Conservation (phyloP, 2,113 vertebrate species). For the Dasypus novemcinctus region DNA sequence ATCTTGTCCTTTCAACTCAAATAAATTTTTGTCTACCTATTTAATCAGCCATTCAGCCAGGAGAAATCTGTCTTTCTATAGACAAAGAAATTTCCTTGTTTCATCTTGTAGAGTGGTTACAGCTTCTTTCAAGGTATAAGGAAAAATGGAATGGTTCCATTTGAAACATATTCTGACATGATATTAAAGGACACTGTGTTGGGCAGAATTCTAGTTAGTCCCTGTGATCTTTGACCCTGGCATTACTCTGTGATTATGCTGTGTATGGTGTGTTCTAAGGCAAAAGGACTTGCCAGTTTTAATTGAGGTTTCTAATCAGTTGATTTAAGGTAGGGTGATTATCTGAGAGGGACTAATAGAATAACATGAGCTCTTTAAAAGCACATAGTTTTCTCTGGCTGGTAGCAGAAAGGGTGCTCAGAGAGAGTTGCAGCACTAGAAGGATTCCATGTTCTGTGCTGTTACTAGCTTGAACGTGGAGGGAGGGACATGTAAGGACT, state of each 20-base stretch:
- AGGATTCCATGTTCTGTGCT: neutral
- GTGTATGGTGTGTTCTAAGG: neutral
- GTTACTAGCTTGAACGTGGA: neutral
- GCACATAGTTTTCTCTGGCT: neutral
- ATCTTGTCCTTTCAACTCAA: neutral
- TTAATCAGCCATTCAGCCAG: neutral
- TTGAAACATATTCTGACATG: constrained; percentile 45
- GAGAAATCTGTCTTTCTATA: neutral
- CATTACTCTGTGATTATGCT: neutral
- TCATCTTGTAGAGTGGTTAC: neutral
- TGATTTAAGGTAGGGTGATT: neutral
- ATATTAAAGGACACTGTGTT: neutral
- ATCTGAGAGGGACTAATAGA: neutral
- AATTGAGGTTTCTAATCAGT: neutral
- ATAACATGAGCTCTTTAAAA: neutral
- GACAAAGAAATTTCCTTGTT: neutral
- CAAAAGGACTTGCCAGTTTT: neutral
- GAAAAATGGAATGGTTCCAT: constrained; percentile 56
- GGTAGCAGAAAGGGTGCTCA: neutral
- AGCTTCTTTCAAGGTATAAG: constrained; percentile 44
- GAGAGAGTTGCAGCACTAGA: neutral
- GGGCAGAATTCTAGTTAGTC: neutral
- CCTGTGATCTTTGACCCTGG: neutral
- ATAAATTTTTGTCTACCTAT: neutral
- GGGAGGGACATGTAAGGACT: neutral